Evolutionary conservation across 2,888 invertebrate species (phyloP), one percentile per base, ranked within the genome.

Genomic region (Gastracanthus pulcherrimus): DNA sequence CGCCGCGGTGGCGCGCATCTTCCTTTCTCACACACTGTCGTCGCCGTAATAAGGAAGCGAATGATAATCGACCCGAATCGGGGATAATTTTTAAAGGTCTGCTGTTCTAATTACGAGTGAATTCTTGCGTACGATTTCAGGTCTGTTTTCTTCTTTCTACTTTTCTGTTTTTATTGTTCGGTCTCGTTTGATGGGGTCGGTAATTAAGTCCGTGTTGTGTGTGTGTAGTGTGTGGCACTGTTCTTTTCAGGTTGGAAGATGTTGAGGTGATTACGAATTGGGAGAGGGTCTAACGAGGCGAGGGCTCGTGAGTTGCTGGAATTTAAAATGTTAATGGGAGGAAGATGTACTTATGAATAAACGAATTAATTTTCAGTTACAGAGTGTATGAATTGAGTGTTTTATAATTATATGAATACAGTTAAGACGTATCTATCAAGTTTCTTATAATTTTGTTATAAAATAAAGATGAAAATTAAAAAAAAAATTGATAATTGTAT

Each of bases 21-120:
- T 26, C 38, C 31, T 69, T 77, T 70, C 62, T 70, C 77, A 77
- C 70, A 38, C 45, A 11, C 4, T 19, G n/a, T 7, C 7, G 2
- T 13, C 31, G 26, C 58, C 62, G 62, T 19, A 31, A 11, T 9
- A 23, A n/a, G 45, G 13, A 5, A 38, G 3, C 38, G 38, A 67
- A 60, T 5, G 77, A 78, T 78, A 70, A 78, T 78, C 77, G 77
- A 62, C 70, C 67, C 41, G 58, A 41, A 67, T 76, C 58, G 66
- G 19, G 19, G 41, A 60, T 72, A 72, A 58, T 51, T 19, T 66
- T 16, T 7, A 11, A n/a, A 7, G 16, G 45, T n/a, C n/a, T n/a
- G 51, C 41, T 34, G 66, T 66, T n/a, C 64, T 29, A 75, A 55
- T 75, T 75, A n/a, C 64, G 13, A 26, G 13, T 45, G 69, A n/a